These are phyloP conservation scores for Boulengeromyrus knoepffleri DNA, from an alignment of 2,113 vertebrate species.

Conservation along the genomic window DNA sequence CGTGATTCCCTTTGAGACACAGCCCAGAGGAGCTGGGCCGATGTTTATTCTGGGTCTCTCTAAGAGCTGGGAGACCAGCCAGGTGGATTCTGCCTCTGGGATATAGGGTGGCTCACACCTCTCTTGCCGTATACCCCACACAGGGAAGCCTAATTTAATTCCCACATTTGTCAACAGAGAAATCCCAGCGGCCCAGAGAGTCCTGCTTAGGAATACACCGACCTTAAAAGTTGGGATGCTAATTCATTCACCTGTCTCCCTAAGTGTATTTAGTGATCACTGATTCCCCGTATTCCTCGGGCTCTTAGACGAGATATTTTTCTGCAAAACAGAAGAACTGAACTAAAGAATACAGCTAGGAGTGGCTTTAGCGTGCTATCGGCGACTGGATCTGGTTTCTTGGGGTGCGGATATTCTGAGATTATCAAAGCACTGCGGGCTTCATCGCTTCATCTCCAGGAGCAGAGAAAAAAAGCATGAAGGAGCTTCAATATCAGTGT, in stretches of 20 bases:
- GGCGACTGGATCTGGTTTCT: neutral
- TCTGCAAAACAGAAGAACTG: neutral
- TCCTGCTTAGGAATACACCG: neutral
- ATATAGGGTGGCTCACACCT: neutral
- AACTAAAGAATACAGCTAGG: neutral
- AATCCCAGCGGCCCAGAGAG: neutral
- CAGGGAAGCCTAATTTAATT: conserved; percentile 10
- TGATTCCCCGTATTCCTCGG: neutral
- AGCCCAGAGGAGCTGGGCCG: neutral
- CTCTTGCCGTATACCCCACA: neutral
- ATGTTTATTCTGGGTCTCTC: neutral
- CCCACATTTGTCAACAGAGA: conserved; percentile 3
- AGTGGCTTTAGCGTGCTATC: neutral
- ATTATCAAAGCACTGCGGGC: neutral
- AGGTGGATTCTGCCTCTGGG: neutral
- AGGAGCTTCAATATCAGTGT: neutral
- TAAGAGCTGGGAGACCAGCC: neutral
- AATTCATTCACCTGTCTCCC: neutral
- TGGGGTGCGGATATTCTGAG: neutral
- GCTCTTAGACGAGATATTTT: neutral
- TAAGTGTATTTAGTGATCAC: neutral
- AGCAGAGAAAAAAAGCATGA: neutral
- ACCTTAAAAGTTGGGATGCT: neutral
- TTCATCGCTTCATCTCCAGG: neutral
- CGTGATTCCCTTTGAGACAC: neutral